Conservation (phyloP, 2,888 invertebrate species). For the Drosophila eohydei region DNA sequence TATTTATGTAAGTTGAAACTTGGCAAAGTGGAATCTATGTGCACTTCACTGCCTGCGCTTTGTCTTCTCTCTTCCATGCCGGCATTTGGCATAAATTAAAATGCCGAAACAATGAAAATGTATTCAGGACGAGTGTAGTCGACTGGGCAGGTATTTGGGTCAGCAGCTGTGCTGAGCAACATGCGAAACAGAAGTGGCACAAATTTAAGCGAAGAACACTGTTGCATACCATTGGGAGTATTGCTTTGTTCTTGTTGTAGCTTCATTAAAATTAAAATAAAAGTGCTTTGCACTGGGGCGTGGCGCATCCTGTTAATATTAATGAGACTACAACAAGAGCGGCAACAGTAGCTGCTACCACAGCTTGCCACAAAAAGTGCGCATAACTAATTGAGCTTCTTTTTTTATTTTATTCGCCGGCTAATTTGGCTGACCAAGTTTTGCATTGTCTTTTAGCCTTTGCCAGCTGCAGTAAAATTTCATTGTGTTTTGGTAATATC, state of each 20-base stretch:
- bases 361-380: conserved; percentile 40
- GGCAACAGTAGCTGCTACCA: neutral
- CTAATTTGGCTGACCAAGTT: conserved; percentile 50
- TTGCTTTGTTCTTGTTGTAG: conserved; percentile 15
- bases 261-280: conserved; percentile 42
- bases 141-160: conserved; percentile 64
- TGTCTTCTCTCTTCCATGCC: conserved; percentile 17
- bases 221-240: conserved; percentile 52
- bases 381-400: conserved; percentile 55
- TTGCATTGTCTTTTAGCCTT: conserved; percentile 35
- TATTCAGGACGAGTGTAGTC: conserved; percentile 24
- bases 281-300: conserved; percentile 44
- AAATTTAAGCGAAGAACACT: conserved; percentile 59
- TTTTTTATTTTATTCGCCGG: conserved; percentile 10
- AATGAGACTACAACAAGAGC: conserved; percentile 38
- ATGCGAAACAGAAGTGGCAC: conserved; percentile 70
- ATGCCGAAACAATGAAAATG: conserved; percentile 49
- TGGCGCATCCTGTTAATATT: conserved; percentile 45
- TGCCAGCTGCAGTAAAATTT: neutral
- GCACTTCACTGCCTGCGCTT: conserved; percentile 53
- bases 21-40: conserved; percentile 52
- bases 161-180: conserved; percentile 47
- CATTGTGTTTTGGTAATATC: neutral
- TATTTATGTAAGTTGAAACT: conserved; percentile 33
- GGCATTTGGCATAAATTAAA: conserved; percentile 59